Evolutionary conservation across 2,797 vertebrate genomes (phyloP), one percentile per base, ranked within the genome.

Genomic region (Podarcis siculus): DNA sequence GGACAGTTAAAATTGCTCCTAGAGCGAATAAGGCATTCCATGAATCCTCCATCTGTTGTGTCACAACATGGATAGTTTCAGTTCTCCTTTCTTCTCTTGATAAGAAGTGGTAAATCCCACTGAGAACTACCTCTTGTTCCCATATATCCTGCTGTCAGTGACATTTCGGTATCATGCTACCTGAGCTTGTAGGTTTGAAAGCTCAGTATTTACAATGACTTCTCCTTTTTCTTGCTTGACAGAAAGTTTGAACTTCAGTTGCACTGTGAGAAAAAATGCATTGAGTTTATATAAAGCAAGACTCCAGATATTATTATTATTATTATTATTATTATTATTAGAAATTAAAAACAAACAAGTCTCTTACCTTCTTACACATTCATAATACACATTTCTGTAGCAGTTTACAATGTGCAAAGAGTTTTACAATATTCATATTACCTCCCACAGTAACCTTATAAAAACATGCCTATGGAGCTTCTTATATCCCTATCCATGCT

Each of bases 1-100:
- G 55, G 9, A 64, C 25, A 77, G 71, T 73, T 87, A 76, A 81
- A 79, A 89, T 19, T 77, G 66, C 13, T 71, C 27, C 27, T 87
- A 25, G 35, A 15, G 10, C 64, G 85, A 83, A 30, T 32, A 15
- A 82, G 23, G 15, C 49, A 35, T 42, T 39, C 35, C 27, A 86
- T 42, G 49, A 58, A 79, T 7, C 7, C n/a, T 64, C 72, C 37
- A n/a, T 35, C 39, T 87, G 6, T 61, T 61, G 71, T 87, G 71
- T 71, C 8, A 30, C 27, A 42, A 58, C 32, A 77, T 66, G 49
- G 4, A 81, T 75, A 42, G 17, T 78, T 66, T 86, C 72, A 4
- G 1, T 42, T 87, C 32, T 69, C 12, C 49, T 86, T 79, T 82
- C 85, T 87, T 87, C n/a, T 23, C 79, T 87, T 93, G 76, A 27